Conservation (phyloP, 2,113 vertebrate species). For the Lophura nycthemera region DNA sequence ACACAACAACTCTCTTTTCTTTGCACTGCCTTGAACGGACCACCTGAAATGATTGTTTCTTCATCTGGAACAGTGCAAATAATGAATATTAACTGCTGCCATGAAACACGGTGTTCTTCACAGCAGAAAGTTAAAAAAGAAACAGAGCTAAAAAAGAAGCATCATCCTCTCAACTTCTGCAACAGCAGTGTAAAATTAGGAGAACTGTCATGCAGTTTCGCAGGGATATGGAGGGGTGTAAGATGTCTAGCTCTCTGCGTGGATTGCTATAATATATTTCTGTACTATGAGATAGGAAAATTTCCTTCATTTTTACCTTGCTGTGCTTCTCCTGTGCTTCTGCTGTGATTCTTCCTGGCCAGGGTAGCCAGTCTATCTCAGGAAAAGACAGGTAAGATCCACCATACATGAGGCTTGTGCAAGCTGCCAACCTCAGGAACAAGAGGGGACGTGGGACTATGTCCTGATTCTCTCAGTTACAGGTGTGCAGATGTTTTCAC, state of each 20-base stretch:
- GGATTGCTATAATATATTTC: neutral
- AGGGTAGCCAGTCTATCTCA: neutral
- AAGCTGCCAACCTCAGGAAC: neutral
- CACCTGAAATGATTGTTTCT: constrained; percentile 22
- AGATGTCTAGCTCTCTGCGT: neutral
- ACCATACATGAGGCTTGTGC: neutral
- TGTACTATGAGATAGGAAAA: neutral
- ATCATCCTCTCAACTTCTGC: constrained; percentile 1
- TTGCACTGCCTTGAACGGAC: neutral
- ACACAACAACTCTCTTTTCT: neutral
- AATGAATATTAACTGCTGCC: neutral
- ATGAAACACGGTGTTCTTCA: neutral
- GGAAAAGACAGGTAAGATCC: neutral
- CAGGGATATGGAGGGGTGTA: neutral
- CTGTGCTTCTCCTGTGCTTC: too few relatives aligned
- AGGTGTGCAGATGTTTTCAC: neutral
- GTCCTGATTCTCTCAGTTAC: neutral
- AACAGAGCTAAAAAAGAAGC: neutral
- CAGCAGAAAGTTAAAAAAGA: neutral
- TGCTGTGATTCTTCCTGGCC: neutral
- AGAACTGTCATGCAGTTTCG: neutral
- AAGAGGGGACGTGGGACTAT: neutral
- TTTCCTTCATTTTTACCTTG: neutral
- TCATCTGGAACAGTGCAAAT: neutral
- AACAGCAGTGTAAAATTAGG: neutral